These are phyloP conservation scores for Microctonus aethiopoides DNA, from an alignment of 2,888 invertebrate genomes.

Conservation along the genomic window DNA sequence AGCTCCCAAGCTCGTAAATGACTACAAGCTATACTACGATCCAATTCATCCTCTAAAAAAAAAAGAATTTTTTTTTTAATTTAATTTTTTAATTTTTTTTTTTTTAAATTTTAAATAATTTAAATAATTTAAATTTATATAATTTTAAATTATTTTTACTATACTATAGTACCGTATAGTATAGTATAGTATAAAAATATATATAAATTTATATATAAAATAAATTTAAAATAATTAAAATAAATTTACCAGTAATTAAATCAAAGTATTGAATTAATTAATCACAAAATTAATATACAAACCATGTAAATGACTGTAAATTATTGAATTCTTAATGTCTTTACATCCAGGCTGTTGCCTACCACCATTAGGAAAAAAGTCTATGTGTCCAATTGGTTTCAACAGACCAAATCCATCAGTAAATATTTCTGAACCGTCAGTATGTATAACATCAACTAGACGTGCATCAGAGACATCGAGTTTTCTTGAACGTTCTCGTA, in stretches of 20 bases:
- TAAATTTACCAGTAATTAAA: not conserved
- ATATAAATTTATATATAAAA: no score
- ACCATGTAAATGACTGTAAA: constrained; percentile 71
- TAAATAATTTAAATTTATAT: constrained; percentile 15
- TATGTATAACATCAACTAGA: constrained; percentile 77
- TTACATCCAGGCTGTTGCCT: constrained; percentile 72
- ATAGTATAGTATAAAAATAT: no score
- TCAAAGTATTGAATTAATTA: not conserved
- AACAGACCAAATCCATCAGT: constrained; percentile 73
- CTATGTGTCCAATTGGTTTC: constrained; percentile 72
- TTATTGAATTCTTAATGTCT: constrained; percentile 71
- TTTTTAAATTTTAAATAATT: no score
- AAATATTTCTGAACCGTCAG: constrained; percentile 72
- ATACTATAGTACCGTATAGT: no score
- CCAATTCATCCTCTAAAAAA: constrained; percentile 65
- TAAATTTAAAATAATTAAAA: no score
- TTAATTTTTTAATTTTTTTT: no score
- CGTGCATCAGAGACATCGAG: constrained; percentile 74
- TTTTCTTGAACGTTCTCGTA: constrained; percentile 70
- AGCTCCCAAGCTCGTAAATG: constrained; percentile 71
- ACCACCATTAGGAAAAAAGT: constrained; percentile 74
- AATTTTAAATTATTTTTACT: no score
- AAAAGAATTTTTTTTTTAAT: not conserved
- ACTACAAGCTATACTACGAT: constrained; percentile 71
- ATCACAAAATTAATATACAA: constrained; percentile 34